Base-by-base conservation (phyloP, 2,113 vertebrate genomes). In the Ciconia maguari region DNA sequence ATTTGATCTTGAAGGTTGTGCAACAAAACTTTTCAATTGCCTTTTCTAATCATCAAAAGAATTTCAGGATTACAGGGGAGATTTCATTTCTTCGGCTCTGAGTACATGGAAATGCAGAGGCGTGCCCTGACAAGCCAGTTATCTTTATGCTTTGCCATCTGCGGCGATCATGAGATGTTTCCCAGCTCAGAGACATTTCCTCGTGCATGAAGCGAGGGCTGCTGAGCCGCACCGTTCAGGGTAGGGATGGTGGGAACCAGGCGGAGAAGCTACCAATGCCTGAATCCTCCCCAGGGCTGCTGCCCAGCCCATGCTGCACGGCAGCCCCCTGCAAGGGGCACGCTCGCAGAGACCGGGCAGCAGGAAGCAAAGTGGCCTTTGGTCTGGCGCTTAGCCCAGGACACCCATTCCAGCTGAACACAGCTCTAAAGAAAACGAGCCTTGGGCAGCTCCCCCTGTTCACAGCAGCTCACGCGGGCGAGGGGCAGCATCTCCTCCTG, bases 21-120 rank as follows among this genome's bases (percentile, higher is more conserved):
- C 75, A 95, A 85, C 70, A 83, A 69, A 95, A 95, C 66, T 91
- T 79, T 78, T 61, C 70, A 83, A 65, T 68, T 90, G 91, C 61
- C 66, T 91, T 91, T 87, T 82, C 74, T 91, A 90, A 72, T 82
- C 65, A 61, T 90, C 78, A 80, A 69, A 91, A 87, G 70, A 69
- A 88, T 66, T 88, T 70, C 0, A 10, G 84, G 66, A 90, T 93
- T 91, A 72, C 18, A 90, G 75, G 17, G 46, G 6, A 72, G 78
- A 85, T 85, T 49, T 83, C 13, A 7, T 51, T 82, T 83, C 62
- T 70, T 87, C 49, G 4, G 10, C 70, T 85, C 41, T 10, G 66
- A 57, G 46, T 44, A 49, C 44, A 6, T 0, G 55, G 83, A 51
- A 81, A n/a, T 5, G 55, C 89, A 89, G 93, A 90, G 55, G 64